Conservation (phyloP, 2,888 invertebrate species). For the Nomada ruficornis region DNA sequence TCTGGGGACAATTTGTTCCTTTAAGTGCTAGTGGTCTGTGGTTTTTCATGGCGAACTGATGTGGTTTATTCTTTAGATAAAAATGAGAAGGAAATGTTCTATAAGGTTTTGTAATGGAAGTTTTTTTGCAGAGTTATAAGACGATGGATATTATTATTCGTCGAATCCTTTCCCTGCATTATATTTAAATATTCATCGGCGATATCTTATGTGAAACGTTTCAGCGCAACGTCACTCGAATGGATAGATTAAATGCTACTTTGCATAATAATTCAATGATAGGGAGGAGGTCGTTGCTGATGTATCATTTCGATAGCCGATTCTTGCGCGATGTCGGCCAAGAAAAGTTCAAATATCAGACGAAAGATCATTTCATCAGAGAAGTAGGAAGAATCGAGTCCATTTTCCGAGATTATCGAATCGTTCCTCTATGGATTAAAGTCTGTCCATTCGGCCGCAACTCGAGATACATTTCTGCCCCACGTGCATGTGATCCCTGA, state of each 20-base stretch:
- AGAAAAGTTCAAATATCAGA: slow-evolving; percentile 60
- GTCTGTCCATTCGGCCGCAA: background rate
- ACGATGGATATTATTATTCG: slow-evolving; percentile 2
- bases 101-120: background rate
- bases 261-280: slow-evolving; percentile 78
- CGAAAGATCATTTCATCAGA: slow-evolving; percentile 59
- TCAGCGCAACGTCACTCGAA: slow-evolving; percentile 64
- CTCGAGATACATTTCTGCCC: slow-evolving; percentile 3
- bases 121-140: slow-evolving; percentile 60
- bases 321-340: slow-evolving; percentile 45
- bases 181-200: slow-evolving; percentile 75
- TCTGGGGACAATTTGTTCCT: no score
- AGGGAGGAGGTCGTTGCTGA: slow-evolving; percentile 49
- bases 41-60: no score
- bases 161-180: slow-evolving; percentile 53
- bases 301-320: slow-evolving; percentile 34
- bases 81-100: no score
- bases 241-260: slow-evolving; percentile 77
- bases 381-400: slow-evolving; percentile 45
- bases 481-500: background rate
- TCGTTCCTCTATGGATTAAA: slow-evolving; percentile 19
- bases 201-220: slow-evolving; percentile 71
- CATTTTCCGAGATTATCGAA: slow-evolving; percentile 51
- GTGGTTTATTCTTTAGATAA: no score
- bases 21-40: no score